Base-by-base conservation (phyloP, 2,888 invertebrate genomes). In the Melieria crassipennis region DNA sequence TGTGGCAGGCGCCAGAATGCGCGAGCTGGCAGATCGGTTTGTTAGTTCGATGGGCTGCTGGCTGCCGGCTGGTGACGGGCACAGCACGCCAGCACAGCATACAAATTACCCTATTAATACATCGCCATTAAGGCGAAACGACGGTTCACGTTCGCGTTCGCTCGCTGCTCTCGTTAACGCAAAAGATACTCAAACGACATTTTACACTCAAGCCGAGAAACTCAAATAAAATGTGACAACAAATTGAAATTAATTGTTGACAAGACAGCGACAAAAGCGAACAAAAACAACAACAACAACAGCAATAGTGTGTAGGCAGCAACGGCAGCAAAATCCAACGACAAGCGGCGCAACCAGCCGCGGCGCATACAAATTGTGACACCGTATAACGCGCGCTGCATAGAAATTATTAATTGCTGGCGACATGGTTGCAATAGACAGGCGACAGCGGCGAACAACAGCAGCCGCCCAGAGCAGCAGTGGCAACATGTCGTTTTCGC, bases 391-490 rank as follows among this genome's bases (percentile, higher is more conserved):
- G 80, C 80, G 74, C 65, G 65, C 75, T 77, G 80, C 81, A 80
- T 80, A 81, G 81, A 79, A 80, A 80, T 80, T 80, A 80, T 80
- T 80, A 80, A 81, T 52, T 52, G 13, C 52, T 52, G 52, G 4
- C 13, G 13, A 52, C 13, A 52, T 52, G 11, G 4, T 6, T 52
- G 52, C 52, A 52, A 9, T 52, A 52, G 52, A 52, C 52, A 30
- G 30, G 30, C 30, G 30, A 30, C 30, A 52, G 9, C 52, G 5
- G 52, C 52, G 9, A 13, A 52, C 9, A 52, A n/a, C n/a, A n/a
- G 11, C 13, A n/a, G 11, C 7, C 11, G 5, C 6, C 11, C 52
- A 52, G 52, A 11, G 11, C 50, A 52, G 52, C 79, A 77, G 45
- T 13, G 47, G 47, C 47, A 10, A 45, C 16, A 62, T 13, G 13